These are phyloP conservation scores for Brachirus orientalis DNA, from an alignment of 2,113 vertebrate species.

Conservation along the genomic window DNA sequence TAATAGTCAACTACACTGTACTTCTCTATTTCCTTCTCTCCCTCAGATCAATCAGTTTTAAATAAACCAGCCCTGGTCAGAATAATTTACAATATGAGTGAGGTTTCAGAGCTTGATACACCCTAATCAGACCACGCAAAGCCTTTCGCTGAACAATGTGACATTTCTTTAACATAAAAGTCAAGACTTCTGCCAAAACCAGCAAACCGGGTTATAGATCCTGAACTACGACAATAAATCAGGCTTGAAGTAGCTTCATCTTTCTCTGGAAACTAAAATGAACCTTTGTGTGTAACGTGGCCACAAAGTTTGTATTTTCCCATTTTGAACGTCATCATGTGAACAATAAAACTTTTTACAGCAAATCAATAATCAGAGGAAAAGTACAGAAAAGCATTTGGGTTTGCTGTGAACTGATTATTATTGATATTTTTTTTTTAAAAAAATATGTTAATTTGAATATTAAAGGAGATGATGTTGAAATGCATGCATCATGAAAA, in stretches of 20 bases:
- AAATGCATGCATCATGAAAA: background rate
- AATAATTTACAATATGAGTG: slow-evolving; percentile 61
- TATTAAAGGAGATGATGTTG: background rate
- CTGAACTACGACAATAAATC: slow-evolving; percentile 58
- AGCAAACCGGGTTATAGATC: slow-evolving; percentile 53
- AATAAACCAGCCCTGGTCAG: slow-evolving; percentile 12
- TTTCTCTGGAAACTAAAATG: slow-evolving; percentile 19
- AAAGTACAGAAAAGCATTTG: background rate
- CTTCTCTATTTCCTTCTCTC: slow-evolving; percentile 37
- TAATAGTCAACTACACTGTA: slow-evolving; percentile 20
- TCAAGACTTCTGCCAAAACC: slow-evolving; percentile 51
- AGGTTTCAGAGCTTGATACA: slow-evolving; percentile 59
- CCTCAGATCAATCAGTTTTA: slow-evolving; percentile 52
- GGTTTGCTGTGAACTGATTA: background rate
- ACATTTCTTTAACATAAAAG: slow-evolving; percentile 46
- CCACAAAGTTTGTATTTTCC: slow-evolving; percentile 4
- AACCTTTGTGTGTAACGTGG: slow-evolving; percentile 10
- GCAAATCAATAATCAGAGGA: slow-evolving; percentile 8
- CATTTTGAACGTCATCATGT: slow-evolving; percentile 7
- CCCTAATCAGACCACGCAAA: slow-evolving; percentile 59
- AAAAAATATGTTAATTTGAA: background rate
- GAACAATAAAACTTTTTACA: background rate
- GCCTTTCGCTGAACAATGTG: slow-evolving; percentile 43
- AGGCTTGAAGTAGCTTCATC: slow-evolving; percentile 46
- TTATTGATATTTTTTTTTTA: too few species aligned